These are phyloP conservation scores for Mizuhopecten yessoensis DNA, from an alignment of 1,140 invertebrate species.

Conservation along the genomic window DNA sequence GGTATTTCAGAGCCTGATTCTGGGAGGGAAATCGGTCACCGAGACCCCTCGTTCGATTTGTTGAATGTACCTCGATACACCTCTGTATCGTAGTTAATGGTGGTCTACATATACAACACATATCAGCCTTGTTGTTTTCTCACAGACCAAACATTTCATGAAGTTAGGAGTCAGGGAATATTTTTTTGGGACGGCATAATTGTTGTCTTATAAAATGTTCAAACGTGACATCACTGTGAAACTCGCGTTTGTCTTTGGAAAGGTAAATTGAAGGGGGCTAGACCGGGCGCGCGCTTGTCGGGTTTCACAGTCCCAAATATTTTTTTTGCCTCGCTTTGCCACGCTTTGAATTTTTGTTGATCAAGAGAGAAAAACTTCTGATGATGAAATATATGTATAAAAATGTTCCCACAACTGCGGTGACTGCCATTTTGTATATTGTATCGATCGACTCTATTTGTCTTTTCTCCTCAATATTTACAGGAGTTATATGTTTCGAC, in stretches of 20 bases:
- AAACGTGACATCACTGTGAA: neutral
- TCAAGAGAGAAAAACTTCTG: neutral
- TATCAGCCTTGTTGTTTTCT: neutral
- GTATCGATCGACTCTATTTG: constrained; percentile 26
- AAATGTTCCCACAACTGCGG: neutral
- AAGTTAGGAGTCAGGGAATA: neutral
- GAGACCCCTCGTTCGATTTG: neutral
- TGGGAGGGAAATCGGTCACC: neutral
- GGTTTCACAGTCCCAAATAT: neutral
- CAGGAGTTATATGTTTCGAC: constrained; percentile 32
- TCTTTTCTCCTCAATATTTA: constrained; percentile 25
- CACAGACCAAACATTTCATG: neutral
- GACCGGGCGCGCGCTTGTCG: neutral
- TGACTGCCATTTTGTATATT: constrained; percentile 20
- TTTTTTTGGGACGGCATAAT: neutral
- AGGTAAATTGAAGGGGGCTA: neutral
- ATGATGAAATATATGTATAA: neutral
- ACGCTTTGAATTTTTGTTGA: neutral
- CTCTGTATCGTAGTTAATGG: neutral
- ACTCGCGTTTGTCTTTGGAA: neutral
- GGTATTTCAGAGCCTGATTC: neutral
- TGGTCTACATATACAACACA: neutral
- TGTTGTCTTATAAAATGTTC: neutral
- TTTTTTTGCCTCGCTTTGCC: neutral
- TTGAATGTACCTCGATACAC: neutral